Evolutionary conservation across 1,140 invertebrate genomes (phyloP).

Genomic region (silkworm (Bombyx mori)): ASM3026992v2 NC_085129.1:20175001-20175500

Average conservation of each 20-base stretch:
- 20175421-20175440: constrained; percentile 68
- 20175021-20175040: constrained; percentile 58
- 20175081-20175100: constrained; percentile 78
- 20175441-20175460: constrained; percentile 66
- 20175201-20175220: constrained; percentile 63
- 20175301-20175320: constrained; percentile 45
- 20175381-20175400: constrained; percentile 67
- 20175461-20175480: constrained; percentile 59
- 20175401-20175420: constrained; percentile 69
- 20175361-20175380: constrained; percentile 65
- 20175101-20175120: constrained; percentile 71
- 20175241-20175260: constrained; percentile 59
- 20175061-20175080: constrained; percentile 83
- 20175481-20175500: constrained; percentile 63
- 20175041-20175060: constrained; percentile 71
- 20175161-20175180: constrained; percentile 74
- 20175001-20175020: constrained; percentile 47
- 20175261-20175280: constrained; percentile 67
- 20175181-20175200: constrained; percentile 84
- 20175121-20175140: constrained; percentile 67
- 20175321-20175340: constrained; percentile 65
- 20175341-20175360: constrained; percentile 65
- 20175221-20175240: constrained; percentile 45
- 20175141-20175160: constrained; percentile 69
- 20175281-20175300: constrained; percentile 64